These are phyloP conservation scores for Periphyllus acericola DNA, from an alignment of 2,888 invertebrate genomes.

Conservation along the genomic window DNA sequence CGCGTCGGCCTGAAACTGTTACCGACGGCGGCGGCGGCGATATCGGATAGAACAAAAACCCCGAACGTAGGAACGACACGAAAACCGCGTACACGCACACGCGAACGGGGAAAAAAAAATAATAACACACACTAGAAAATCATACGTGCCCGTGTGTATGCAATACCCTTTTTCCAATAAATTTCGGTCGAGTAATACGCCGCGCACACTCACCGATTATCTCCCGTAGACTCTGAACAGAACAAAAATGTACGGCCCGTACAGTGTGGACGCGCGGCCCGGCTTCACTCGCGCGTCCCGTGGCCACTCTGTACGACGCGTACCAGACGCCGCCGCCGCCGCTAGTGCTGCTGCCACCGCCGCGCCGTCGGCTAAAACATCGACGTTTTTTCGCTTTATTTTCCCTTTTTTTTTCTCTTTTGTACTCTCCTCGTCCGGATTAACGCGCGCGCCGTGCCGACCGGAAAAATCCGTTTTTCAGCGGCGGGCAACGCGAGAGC, in stretches of 20 bases:
- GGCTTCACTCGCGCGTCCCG: constrained; percentile 55
- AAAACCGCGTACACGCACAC: constrained; percentile 46
- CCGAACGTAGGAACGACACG: background rate
- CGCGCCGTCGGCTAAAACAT: background rate
- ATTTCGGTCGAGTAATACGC: constrained; percentile 61
- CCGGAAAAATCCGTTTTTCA: no score
- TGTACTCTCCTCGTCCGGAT: background rate
- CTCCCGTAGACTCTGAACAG: constrained; percentile 59
- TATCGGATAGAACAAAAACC: background rate
- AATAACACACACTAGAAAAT: constrained; percentile 58
- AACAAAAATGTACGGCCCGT: constrained; percentile 59
- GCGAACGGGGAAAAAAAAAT: constrained; percentile 5
- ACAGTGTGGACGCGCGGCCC: constrained; percentile 52
- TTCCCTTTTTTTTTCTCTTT: background rate
- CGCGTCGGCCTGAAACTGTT: background rate
- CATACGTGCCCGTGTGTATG: constrained; percentile 56
- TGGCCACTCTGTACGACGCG: constrained; percentile 57
- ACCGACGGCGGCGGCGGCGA: background rate
- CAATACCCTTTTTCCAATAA: constrained; percentile 60
- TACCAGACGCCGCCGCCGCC: constrained; percentile 38
- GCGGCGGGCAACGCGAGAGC: background rate
- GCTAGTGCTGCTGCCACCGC: constrained; percentile 9
- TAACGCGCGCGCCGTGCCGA: background rate
- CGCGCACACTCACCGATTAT: constrained; percentile 62
- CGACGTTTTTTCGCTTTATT: constrained; percentile 42